Conservation (phyloP, 2,888 invertebrate species). For the Drosophila anceps region DNA sequence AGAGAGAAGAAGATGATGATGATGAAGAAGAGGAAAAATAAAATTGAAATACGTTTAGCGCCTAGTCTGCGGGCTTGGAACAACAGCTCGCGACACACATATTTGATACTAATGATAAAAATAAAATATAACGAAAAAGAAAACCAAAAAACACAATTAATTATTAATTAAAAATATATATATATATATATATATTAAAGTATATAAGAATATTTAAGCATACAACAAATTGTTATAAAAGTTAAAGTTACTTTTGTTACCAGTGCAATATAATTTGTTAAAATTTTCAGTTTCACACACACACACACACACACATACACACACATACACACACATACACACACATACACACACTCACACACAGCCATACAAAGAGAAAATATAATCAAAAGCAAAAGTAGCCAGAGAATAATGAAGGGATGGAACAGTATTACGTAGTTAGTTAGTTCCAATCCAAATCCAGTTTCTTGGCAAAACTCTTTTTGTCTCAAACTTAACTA, state of each 20-base stretch:
- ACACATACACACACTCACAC: background rate
- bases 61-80: conserved; percentile 72
- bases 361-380: conserved; percentile 13
- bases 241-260: conserved; percentile 78
- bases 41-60: conserved; percentile 63
- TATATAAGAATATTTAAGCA: conserved; percentile 62
- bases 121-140: conserved; percentile 1
- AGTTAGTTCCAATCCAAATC: conserved; percentile 3
- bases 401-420: conserved; percentile 19
- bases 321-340: conserved; percentile 1
- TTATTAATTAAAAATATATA: conserved; percentile 69
- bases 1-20: background rate
- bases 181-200: conserved; percentile 59
- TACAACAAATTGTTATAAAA: conserved; percentile 78
- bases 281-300: conserved; percentile 46
- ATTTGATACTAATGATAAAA: conserved; percentile 76
- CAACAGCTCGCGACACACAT: conserved; percentile 55
- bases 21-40: background rate
- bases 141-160: conserved; percentile 50
- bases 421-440: conserved; percentile 47
- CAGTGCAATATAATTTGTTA: conserved; percentile 68
- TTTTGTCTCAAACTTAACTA: background rate
- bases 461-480: conserved; percentile 1
- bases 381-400: conserved; percentile 13
- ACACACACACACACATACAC: background rate